Conservation (phyloP, 2,888 invertebrate genomes). For the Lasioglossum morio region DNA sequence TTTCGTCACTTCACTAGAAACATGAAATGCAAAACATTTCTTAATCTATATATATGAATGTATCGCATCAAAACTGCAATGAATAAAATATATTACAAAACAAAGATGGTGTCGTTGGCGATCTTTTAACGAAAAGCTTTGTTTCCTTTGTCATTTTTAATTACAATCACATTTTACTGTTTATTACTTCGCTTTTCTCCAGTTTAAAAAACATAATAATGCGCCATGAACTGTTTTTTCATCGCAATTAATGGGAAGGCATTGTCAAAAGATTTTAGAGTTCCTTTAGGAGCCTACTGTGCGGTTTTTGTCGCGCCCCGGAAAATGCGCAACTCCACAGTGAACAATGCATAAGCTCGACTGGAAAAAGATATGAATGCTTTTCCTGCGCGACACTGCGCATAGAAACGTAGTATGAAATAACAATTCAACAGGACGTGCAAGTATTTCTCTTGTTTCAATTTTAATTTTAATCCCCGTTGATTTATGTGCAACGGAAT, state of each 20-base stretch:
- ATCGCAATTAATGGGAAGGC: conserved; percentile 28
- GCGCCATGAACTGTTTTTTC: conserved; percentile 9
- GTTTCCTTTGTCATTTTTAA: background rate
- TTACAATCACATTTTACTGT: background rate
- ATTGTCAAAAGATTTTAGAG: conserved; percentile 16
- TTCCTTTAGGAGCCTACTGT: background rate
- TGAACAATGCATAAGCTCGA: conserved; percentile 17
- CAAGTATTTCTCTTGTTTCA: conserved; percentile 4
- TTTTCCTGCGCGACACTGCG: background rate
- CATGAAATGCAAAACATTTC: background rate
- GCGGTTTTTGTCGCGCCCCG: conserved; percentile 7
- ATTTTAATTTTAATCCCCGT: conserved; percentile 28
- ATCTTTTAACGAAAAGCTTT: background rate
- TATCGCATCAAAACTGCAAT: background rate
- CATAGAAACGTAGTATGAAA: background rate
- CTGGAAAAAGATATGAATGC: conserved; percentile 22
- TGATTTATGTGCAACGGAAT: conserved; percentile 16
- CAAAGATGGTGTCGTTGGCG: too few species aligned
- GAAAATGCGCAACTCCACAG: conserved; percentile 14
- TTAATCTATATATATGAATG: background rate
- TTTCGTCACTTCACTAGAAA: background rate
- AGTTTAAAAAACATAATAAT: background rate
- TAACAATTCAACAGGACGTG: conserved; percentile 14
- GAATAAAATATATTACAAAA: background rate
- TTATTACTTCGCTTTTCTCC: background rate